phyloP scores from a whole-genome alignment of 2,113 vertebrate genomes.

The Lates calcarifer region DNA sequence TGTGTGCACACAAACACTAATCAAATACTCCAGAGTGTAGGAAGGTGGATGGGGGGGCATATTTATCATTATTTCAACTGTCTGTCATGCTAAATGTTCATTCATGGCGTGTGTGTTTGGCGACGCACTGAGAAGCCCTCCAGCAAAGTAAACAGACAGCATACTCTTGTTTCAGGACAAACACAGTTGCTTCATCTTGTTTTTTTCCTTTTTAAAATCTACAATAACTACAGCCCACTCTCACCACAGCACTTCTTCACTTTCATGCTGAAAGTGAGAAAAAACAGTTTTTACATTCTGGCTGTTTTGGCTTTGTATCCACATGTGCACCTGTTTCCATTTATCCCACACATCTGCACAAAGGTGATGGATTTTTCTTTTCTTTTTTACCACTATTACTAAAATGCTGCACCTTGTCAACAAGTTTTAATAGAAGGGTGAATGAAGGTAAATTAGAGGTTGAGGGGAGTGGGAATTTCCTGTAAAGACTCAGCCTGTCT shows the following conservation, averaged over 20 bases:
- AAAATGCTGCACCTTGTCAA: constrained; percentile 14
- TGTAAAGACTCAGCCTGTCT: constrained; percentile 37
- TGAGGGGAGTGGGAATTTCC: constrained; percentile 1
- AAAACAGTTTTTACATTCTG: constrained; percentile 28
- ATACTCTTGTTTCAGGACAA: constrained; percentile 29
- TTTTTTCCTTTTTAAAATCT: background rate
- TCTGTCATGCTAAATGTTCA: constrained; percentile 52
- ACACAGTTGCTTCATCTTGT: constrained; percentile 28
- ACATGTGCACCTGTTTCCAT: constrained; percentile 43
- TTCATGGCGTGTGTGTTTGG: constrained; percentile 35
- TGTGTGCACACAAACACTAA: constrained; percentile 18
- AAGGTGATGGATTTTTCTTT: background rate
- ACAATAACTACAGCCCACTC: constrained; percentile 16
- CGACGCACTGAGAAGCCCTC: constrained; percentile 31
- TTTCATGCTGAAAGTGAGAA: constrained; percentile 30
- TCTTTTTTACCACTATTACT: background rate
- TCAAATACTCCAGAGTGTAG: constrained; percentile 23
- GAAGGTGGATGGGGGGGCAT: constrained; percentile 21
- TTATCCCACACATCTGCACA: constrained; percentile 25
- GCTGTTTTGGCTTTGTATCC: constrained; percentile 33
- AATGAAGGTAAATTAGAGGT: constrained; percentile 6
- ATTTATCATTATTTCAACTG: constrained; percentile 42
- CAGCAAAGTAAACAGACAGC: constrained; percentile 53
- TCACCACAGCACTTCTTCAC: constrained; percentile 19
- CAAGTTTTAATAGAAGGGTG: background rate